A percentile compares a stretch with the other conserved stretches of the same genome.
These are phyloP conservation scores for Blastobasis adustella DNA, from an alignment of 2,888 invertebrate species.

Conservation along the genomic window DNA sequence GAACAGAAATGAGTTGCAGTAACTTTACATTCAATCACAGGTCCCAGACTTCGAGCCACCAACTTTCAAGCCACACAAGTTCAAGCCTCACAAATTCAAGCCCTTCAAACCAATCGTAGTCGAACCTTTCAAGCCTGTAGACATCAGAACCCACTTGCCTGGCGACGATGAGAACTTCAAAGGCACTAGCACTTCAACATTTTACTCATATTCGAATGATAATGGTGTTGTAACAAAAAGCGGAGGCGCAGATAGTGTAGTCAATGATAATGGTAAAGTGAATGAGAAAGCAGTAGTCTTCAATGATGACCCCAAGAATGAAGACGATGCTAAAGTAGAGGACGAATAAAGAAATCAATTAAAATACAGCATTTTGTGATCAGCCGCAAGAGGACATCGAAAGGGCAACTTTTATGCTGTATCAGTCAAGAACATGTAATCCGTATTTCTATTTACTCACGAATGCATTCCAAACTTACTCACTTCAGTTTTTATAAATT, in stretches of 20 bases:
- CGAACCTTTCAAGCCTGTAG: neutral
- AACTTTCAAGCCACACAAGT: too few relatives aligned
- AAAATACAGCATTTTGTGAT: too few relatives aligned
- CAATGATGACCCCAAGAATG: neutral
- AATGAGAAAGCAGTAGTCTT: neutral
- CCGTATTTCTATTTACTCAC: too few relatives aligned
- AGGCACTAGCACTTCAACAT: slow-evolving; percentile 12
- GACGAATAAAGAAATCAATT: too few relatives aligned
- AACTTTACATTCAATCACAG: too few relatives aligned
- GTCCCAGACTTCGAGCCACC: too few relatives aligned
- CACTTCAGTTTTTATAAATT: too few relatives aligned
- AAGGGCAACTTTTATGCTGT: too few relatives aligned
- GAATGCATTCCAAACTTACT: too few relatives aligned
- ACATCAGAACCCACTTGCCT: slow-evolving; percentile 11
- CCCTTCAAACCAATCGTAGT: slow-evolving; percentile 8
- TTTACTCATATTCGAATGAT: slow-evolving; percentile 33
- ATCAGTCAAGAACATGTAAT: too few relatives aligned
- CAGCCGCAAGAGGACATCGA: too few relatives aligned
- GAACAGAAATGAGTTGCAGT: too few relatives aligned
- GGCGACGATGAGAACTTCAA: slow-evolving; percentile 14
- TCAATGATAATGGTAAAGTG: slow-evolving; percentile 79
- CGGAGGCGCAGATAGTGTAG: slow-evolving; percentile 69
- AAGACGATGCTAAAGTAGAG: neutral
- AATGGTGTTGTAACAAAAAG: slow-evolving; percentile 71
- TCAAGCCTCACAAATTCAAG: neutral